phyloP scores from a whole-genome alignment of 1,140 invertebrate species.

The Zaprionus vittiger region DNA sequence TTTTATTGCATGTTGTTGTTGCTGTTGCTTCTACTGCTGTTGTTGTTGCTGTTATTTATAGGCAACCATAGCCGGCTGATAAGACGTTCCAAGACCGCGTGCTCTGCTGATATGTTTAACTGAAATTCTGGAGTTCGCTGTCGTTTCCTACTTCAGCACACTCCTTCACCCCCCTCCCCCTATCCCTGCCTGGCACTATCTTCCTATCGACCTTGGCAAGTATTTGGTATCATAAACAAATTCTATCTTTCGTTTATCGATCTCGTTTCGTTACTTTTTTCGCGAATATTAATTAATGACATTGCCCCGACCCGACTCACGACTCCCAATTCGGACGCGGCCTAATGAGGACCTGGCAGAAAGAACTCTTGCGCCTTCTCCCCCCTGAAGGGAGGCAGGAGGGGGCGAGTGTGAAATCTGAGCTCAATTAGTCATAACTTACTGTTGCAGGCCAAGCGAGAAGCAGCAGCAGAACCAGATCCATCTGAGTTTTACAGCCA shows the following conservation, averaged over 20 bases:
- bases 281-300: slow-evolving; percentile 60
- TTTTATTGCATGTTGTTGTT: slow-evolving; percentile 25
- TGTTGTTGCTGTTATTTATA: slow-evolving; percentile 51
- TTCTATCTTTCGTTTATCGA: slow-evolving; percentile 32
- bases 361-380: slow-evolving; percentile 3
- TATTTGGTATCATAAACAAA: neutral
- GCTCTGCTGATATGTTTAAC: slow-evolving; percentile 13
- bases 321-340: neutral
- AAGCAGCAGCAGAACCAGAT: neutral
- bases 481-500: neutral
- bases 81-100: slow-evolving; percentile 36
- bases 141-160: neutral
- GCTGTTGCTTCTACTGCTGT: slow-evolving; percentile 22
- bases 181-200: neutral
- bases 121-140: neutral
- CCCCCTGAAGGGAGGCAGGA: neutral
- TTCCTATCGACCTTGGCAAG: neutral
- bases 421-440: slow-evolving; percentile 68
- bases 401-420: slow-evolving; percentile 38
- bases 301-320: neutral
- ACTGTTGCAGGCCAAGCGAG: neutral
- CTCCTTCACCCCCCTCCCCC: neutral
- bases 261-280: slow-evolving; percentile 33
- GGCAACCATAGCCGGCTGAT: slow-evolving; percentile 43
- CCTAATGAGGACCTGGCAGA: slow-evolving; percentile 12